Evolutionary conservation across 2,113 vertebrate genomes (phyloP).

Genomic region (Tautogolabrus adspersus): DNA sequence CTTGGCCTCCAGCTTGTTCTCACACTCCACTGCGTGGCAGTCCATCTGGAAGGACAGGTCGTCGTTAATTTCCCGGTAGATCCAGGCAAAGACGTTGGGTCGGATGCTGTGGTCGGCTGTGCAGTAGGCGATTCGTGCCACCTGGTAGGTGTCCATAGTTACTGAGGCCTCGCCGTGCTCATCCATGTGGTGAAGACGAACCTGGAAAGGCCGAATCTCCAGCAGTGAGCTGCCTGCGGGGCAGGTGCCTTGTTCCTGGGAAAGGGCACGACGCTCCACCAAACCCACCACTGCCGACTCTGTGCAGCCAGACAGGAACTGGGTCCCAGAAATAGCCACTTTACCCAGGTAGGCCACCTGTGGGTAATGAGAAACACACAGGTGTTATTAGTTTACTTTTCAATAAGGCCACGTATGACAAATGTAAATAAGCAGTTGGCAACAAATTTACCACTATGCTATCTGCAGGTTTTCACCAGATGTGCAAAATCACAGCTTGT

Average conservation of each 20-base stretch:
- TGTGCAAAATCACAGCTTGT: no score
- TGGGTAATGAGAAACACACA: slow-evolving; percentile 53
- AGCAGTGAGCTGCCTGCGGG: slow-evolving; percentile 87
- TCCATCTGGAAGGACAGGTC: slow-evolving; percentile 99
- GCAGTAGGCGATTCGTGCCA: slow-evolving; percentile 98
- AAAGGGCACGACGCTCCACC: slow-evolving; percentile 87
- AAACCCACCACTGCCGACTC: slow-evolving; percentile 95
- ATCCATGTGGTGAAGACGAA: slow-evolving; percentile 95
- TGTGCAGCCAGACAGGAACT: slow-evolving; percentile 96
- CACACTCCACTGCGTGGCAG: slow-evolving; percentile 97
- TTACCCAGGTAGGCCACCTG: slow-evolving; percentile 98
- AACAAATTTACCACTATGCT: neutral
- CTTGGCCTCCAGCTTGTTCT: slow-evolving; percentile 98
- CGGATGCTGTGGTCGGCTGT: slow-evolving; percentile 95
- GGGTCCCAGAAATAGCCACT: slow-evolving; percentile 92
- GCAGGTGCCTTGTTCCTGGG: slow-evolving; percentile 82
- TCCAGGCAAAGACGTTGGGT: slow-evolving; percentile 97
- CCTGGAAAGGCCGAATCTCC: slow-evolving; percentile 98
- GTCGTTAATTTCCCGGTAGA: slow-evolving; percentile 98
- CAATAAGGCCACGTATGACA: neutral
- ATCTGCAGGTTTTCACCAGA: neutral
- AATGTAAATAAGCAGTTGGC: neutral
- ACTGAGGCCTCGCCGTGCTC: slow-evolving; percentile 90
- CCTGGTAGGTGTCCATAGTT: slow-evolving; percentile 98
- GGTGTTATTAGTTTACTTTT: neutral